These are phyloP conservation scores for Odontothrips loti DNA, from an alignment of 2,888 invertebrate genomes.

Conservation along the genomic window DNA sequence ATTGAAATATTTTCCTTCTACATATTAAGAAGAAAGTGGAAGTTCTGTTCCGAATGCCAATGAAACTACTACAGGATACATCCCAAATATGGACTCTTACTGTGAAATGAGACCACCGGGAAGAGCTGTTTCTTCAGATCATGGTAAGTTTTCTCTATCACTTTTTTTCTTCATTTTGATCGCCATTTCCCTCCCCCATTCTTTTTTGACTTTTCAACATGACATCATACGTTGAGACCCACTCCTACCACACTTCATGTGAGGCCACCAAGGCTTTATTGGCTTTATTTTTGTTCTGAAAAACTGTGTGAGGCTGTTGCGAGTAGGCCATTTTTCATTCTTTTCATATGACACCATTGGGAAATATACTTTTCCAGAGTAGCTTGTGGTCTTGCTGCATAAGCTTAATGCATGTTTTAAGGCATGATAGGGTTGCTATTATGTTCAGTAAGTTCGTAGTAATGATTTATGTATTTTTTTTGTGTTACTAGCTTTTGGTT, in stretches of 20 bases:
- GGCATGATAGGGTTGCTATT: conserved; percentile 6
- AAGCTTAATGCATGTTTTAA: background rate
- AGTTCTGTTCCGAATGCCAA: background rate
- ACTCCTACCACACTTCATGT: background rate
- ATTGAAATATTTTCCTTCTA: background rate
- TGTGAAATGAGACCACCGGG: conserved; percentile 13
- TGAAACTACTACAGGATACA: background rate
- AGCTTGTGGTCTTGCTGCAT: background rate
- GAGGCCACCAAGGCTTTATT: background rate
- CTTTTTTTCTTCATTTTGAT: background rate
- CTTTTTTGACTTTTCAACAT: no score
- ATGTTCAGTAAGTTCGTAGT: background rate
- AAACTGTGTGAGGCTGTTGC: no score
- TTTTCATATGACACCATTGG: background rate
- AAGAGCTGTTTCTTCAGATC: background rate
- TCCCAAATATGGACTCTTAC: background rate
- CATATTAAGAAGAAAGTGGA: background rate
- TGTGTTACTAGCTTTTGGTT: background rate
- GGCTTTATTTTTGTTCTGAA: background rate
- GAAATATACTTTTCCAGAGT: background rate
- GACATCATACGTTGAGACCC: no score
- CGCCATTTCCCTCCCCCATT: no score
- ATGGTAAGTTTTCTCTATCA: background rate
- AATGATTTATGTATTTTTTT: background rate
- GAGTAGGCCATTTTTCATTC: background rate